Conservation (phyloP, 2,113 vertebrate genomes). For the Vidua macroura region DNA sequence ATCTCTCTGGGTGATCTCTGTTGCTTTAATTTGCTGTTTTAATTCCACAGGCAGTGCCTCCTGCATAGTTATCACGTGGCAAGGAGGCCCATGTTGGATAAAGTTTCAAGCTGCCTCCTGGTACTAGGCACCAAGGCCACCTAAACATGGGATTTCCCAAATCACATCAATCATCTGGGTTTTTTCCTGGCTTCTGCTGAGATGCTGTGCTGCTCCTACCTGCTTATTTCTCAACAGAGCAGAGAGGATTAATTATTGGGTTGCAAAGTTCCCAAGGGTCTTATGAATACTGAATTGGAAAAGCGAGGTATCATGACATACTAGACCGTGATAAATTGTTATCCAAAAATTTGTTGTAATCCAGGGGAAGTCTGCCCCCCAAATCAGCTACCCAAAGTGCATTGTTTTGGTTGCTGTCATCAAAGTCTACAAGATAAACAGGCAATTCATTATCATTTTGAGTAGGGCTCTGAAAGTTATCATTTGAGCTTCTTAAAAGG, state of each 20-base stretch:
- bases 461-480: neutral
- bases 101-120: neutral
- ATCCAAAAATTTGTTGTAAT: neutral
- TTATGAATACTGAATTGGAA: neutral
- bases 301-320: neutral
- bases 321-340: neutral
- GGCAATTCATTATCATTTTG: neutral
- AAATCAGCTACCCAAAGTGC: neutral
- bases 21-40: neutral
- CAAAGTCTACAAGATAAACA: neutral
- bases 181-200: neutral
- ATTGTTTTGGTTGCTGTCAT: neutral
- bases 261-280: conserved; percentile 2
- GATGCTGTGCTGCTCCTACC: neutral
- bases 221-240: conserved; percentile 13
- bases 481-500: conserved; percentile 13
- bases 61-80: neutral
- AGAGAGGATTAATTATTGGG: neutral
- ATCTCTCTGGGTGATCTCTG: neutral
- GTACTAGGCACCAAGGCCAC: neutral
- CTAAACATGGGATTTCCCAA: neutral
- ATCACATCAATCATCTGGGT: neutral
- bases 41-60: neutral
- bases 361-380: neutral
- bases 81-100: neutral